Evolutionary conservation across 1,140 invertebrate species (phyloP).

Genomic region (Drosophila chauvacae): DNA sequence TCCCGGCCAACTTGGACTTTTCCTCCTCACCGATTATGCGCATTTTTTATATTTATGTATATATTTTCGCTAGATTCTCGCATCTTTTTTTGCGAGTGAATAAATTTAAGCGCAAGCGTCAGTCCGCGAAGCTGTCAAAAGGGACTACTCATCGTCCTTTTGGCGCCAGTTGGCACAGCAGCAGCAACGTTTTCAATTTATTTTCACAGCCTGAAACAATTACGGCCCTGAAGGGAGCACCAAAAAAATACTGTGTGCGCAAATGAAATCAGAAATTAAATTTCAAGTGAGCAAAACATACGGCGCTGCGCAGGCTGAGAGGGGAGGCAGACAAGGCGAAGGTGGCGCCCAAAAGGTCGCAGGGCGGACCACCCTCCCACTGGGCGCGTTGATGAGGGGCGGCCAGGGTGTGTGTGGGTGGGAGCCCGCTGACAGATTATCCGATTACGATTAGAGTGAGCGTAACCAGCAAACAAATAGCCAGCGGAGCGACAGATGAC

Average conservation of each 20-base stretch:
- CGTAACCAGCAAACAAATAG: constrained; percentile 32
- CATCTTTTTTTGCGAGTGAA: constrained; percentile 44
- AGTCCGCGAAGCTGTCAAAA: constrained; percentile 78
- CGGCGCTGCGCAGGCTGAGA: constrained; percentile 44
- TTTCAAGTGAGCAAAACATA: constrained; percentile 81
- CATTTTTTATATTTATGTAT: constrained; percentile 13
- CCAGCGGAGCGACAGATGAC: constrained; percentile 34
- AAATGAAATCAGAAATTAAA: constrained; percentile 82
- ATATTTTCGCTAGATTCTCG: constrained; percentile 7
- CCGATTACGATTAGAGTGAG: constrained; percentile 51
- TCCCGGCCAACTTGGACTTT: constrained; percentile 30
- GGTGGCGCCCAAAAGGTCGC: constrained; percentile 14
- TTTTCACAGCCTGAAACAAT: constrained; percentile 82
- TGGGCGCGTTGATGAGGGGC: constrained; percentile 44
- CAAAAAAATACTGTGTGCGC: constrained; percentile 61
- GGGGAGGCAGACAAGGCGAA: constrained; percentile 4
- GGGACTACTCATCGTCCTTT: constrained; percentile 53
- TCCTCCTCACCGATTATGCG: constrained; percentile 31
- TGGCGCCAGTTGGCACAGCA: constrained; percentile 70
- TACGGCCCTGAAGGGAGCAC: constrained; percentile 42
- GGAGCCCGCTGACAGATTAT: constrained; percentile 56
- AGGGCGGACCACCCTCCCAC: constrained; percentile 56
- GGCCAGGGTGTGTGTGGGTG: constrained; percentile 8
- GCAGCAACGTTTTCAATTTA: constrained; percentile 73
- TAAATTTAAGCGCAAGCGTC: constrained; percentile 71